Conservation (phyloP, 2,113 vertebrate species). For the Aix galericulata region DNA sequence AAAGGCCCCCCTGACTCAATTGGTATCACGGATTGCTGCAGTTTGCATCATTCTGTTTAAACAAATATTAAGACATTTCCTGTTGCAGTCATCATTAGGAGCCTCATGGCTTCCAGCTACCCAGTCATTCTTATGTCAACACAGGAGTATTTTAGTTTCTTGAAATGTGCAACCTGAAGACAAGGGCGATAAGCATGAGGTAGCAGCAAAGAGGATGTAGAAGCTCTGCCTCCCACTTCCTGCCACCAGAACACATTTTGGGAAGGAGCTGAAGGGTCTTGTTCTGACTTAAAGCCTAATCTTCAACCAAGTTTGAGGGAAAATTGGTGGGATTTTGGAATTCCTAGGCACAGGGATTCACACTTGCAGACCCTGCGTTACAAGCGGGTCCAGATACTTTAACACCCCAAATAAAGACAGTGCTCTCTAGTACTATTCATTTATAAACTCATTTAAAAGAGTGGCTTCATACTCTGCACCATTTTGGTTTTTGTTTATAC, state of each 20-base stretch:
- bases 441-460: not conserved
- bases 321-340: not conserved
- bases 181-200: not conserved
- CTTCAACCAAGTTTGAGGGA: fast-evolving
- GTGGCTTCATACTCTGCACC: not conserved
- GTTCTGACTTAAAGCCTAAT: not conserved
- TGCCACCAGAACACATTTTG: fast-evolving
- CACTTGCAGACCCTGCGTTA: not conserved
- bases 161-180: not conserved
- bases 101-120: not conserved
- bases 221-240: not conserved
- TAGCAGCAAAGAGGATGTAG: not conserved
- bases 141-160: not conserved
- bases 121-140: not conserved
- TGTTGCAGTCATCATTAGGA: not conserved
- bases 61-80: not conserved
- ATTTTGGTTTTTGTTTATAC: not conserved
- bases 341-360: not conserved
- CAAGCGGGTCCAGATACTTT: not conserved
- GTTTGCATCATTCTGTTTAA: not conserved
- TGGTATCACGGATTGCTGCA: not conserved
- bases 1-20: not conserved
- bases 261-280: not conserved
- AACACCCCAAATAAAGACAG: not conserved
- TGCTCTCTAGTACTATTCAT: not conserved